Evolutionary conservation across 2,888 invertebrate species (phyloP), one percentile per base, ranked within the genome.

Genomic region (Lordiphosa fenestrarum): DNA sequence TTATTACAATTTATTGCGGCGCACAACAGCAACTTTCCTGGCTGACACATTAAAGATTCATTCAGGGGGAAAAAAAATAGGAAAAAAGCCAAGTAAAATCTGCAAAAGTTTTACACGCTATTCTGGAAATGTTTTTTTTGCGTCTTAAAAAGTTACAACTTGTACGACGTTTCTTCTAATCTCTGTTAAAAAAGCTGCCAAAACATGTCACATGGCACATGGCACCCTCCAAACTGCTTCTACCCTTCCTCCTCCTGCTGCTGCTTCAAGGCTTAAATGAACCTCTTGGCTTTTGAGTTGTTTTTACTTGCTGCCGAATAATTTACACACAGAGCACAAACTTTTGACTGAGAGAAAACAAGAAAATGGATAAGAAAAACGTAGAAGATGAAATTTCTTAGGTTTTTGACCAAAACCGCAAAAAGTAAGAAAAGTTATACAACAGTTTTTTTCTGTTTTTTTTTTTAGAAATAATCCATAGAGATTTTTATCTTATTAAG

Each of bases 401-500:
- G 23, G 47, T 41, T 59, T 65, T 72, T 76, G 84, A 83, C 82
- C 75, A 66, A 70, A 73, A 73, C 84, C 81, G 60, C 81, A 77
- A 68, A 69, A 38, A 37, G 48, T 23, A 38, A 25, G 25, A 25
- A 38, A 48, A 38, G 37, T 78, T 75, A 75, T 66, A 84, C 30
- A 30, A 84, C 73, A 68, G 71, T 71, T 69, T 80, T 71, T 69
- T 80, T 15, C 15, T 15, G 15, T 15, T 15, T 63, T 62, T 15
- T 1, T 15, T 15, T 63, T 62, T 54, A 66, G 51, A 77, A 73
- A 84, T 84, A 84, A 84, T 84, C 84, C 84, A 71, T 70, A 56
- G 84, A 80, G 78, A 80, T 80, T 80, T 80, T 76, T 84, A 84
- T 80, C 84, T 73, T 71, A 71, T 84, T 84, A 84, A 84, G 73